Evolutionary conservation across 2,888 invertebrate genomes (phyloP).

Genomic region (Spisula subtruncata): DNA sequence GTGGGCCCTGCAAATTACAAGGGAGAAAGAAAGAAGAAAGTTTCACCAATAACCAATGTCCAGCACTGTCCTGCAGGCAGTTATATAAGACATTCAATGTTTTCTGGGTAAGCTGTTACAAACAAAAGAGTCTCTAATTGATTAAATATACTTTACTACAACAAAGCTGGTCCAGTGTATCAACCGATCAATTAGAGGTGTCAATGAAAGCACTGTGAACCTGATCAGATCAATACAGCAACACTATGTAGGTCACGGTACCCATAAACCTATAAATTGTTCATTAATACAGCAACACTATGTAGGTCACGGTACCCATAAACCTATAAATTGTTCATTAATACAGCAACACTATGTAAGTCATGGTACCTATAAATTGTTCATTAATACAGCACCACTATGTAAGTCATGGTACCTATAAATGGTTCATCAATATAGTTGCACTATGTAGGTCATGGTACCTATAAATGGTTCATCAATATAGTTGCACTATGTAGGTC

Average conservation of each 20-base stretch:
- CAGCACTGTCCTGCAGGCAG: no score
- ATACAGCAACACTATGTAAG: no score
- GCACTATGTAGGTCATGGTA: constrained; percentile 2
- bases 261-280: no score
- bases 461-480: no score
- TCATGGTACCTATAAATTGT: no score
- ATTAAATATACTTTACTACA: background rate
- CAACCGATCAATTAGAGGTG: background rate
- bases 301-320: constrained; percentile 3
- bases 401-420: background rate
- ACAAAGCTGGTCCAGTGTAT: constrained; percentile 6
- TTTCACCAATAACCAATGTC: no score
- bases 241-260: constrained; percentile 8
- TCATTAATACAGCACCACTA: background rate
- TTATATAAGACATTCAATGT: background rate
- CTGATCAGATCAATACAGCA: background rate
- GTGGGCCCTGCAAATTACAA: no score
- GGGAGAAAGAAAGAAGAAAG: no score
- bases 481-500: no score
- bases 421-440: no score
- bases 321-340: no score
- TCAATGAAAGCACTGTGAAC: background rate
- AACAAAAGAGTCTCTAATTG: constrained; percentile 13
- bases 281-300: no score
- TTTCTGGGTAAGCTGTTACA: background rate